phyloP scores from a whole-genome alignment of 2,113 vertebrate genomes.

The Hymenochirus boettgeri region DNA sequence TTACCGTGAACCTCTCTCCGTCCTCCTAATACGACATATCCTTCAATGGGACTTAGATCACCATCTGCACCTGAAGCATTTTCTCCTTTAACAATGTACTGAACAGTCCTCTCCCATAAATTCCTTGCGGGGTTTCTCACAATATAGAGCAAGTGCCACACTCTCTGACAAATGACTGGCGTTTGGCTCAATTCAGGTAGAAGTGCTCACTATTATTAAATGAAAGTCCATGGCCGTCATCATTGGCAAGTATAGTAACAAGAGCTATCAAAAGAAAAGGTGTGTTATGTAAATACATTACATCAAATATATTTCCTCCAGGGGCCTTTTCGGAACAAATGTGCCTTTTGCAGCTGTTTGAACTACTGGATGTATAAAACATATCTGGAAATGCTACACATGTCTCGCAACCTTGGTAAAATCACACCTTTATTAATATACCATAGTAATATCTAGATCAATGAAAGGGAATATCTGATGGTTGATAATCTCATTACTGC shows the following conservation, averaged over 20 bases:
- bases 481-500: no score
- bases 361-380: no score
- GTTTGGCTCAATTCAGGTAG: conserved; percentile 78
- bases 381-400: no score
- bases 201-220: conserved; percentile 86
- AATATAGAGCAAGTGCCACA: conserved; percentile 72
- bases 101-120: conserved; percentile 79
- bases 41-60: conserved; percentile 81
- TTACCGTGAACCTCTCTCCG: conserved; percentile 84
- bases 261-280: conserved; percentile 69
- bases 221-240: conserved; percentile 88
- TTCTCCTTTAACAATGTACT: conserved; percentile 76
- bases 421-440: no score
- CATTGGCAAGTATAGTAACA: conserved; percentile 80
- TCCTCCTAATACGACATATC: conserved; percentile 86
- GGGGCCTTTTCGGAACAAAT: no score
- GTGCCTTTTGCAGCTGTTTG: no score
- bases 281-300: no score
- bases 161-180: conserved; percentile 70
- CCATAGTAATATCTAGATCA: no score
- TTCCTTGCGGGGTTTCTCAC: conserved; percentile 81
- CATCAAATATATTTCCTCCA: no score
- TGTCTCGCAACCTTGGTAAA: no score
- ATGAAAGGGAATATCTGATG: no score
- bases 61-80: conserved; percentile 77